Conservation (phyloP, 1,140 invertebrate species). For the Centruroides vittatus region DNA sequence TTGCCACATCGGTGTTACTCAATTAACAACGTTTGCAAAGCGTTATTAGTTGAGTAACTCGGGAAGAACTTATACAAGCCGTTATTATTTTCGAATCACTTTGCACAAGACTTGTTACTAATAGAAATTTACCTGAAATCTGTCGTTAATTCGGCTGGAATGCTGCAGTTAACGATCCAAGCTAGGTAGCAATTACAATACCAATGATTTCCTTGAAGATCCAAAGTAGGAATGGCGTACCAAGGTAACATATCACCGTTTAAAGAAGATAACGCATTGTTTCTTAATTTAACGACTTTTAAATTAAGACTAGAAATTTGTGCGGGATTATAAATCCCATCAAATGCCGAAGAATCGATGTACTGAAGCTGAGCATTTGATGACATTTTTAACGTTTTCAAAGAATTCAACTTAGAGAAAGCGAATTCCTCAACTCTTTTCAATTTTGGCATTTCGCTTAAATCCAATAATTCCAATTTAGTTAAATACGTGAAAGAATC, state of each 20-base stretch:
- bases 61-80: no score
- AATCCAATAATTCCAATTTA: slow-evolving; percentile 6
- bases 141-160: slow-evolving; percentile 1
- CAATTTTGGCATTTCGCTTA: slow-evolving; percentile 14
- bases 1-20: no score
- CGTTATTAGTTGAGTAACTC: no score
- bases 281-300: slow-evolving; percentile 8
- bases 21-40: no score
- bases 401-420: slow-evolving; percentile 11
- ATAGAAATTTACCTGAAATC: slow-evolving; percentile 6
- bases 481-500: slow-evolving; percentile 11
- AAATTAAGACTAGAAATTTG: slow-evolving; percentile 3
- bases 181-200: slow-evolving; percentile 16
- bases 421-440: slow-evolving; percentile 4
- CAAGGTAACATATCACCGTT: neutral
- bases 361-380: slow-evolving; percentile 5
- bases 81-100: no score
- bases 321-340: slow-evolving; percentile 9
- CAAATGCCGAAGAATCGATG: slow-evolving; percentile 11
- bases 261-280: neutral
- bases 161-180: slow-evolving; percentile 15
- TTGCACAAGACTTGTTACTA: no score
- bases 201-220: slow-evolving; percentile 18
- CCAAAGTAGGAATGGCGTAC: slow-evolving; percentile 9
- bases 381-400: slow-evolving; percentile 6